Percentiles rank a stretch among this genome's conserved stretches.
These are phyloP conservation scores for Anser cygnoides DNA, from an alignment of 2,113 vertebrate genomes.

Conservation along the genomic window DNA sequence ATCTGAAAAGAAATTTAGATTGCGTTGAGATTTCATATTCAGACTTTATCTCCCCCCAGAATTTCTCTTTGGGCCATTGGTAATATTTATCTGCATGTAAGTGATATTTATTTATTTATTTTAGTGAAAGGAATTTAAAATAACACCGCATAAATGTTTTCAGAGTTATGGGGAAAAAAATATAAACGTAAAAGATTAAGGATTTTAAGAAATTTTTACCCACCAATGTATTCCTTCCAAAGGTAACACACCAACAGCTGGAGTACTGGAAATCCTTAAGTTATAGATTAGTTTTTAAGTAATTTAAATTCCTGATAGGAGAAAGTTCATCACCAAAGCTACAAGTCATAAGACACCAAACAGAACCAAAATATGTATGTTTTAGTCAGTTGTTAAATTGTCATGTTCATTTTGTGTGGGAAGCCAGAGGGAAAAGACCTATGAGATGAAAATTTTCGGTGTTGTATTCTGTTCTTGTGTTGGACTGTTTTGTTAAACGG, in stretches of 20 bases:
- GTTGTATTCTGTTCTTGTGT: not conserved
- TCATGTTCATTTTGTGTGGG: not conserved
- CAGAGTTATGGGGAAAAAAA: not conserved
- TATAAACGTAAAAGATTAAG: not conserved
- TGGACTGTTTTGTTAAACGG: rapidly evolving
- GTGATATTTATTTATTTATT: not conserved
- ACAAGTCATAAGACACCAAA: not conserved
- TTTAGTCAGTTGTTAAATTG: not conserved
- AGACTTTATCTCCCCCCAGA: not conserved
- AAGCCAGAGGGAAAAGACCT: not conserved
- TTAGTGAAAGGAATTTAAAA: not conserved
- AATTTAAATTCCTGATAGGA: not conserved
- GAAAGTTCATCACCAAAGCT: not conserved
- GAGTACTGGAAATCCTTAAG: not conserved
- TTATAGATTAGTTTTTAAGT: not conserved
- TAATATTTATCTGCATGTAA: not conserved
- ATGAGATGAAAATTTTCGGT: not conserved
- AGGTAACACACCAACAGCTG: not conserved
- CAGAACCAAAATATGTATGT: not conserved
- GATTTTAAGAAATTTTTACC: not conserved
- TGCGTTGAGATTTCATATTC: not conserved
- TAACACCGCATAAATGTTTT: not conserved
- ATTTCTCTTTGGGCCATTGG: not conserved
- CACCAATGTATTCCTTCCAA: not conserved
- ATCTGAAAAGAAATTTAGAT: not conserved